Percentiles rank a stretch among this genome's conserved stretches.
phyloP scores from a whole-genome alignment of 1,140 invertebrate genomes.

The Papilio helenus region DNA sequence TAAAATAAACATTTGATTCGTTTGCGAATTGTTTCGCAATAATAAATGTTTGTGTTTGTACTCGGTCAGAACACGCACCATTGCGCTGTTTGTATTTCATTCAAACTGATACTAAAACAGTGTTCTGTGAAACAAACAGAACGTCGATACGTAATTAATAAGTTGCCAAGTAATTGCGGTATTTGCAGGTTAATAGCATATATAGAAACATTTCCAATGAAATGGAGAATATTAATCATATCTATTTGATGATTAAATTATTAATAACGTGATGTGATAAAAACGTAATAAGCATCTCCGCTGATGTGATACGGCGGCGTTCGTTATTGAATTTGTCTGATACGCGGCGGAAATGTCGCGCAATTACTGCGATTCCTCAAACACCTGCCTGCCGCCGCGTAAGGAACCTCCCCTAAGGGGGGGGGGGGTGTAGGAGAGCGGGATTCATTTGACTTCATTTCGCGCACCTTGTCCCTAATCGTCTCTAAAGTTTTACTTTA shows the following conservation, averaged over 20 bases:
- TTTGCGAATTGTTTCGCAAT: not conserved
- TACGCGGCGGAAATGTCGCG: constrained; percentile 1
- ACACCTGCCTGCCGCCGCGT: not conserved
- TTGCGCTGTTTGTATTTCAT: not conserved
- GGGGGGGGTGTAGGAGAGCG: not conserved
- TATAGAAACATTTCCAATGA: too few relatives aligned
- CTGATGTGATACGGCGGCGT: not conserved
- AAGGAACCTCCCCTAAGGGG: not conserved
- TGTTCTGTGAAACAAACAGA: not conserved
- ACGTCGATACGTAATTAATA: not conserved
- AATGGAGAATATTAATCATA: not conserved
- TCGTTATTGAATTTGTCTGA: not conserved
- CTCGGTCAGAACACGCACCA: not conserved
- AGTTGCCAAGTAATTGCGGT: not conserved
- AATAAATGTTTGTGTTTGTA: not conserved
- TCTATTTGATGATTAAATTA: not conserved
- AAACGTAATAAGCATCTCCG: not conserved
- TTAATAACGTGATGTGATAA: not conserved
- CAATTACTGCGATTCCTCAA: not conserved
- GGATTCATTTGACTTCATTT: not conserved
- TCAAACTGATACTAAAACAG: not conserved
- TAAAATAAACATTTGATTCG: constrained; percentile 7
- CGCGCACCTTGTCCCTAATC: not conserved
- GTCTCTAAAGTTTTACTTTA: not conserved
- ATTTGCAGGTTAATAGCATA: not conserved